Percentiles rank a stretch among this genome's conserved stretches.
Conservation (phyloP, 2,797 vertebrate species). For the Peromyscus aztecus region DNA sequence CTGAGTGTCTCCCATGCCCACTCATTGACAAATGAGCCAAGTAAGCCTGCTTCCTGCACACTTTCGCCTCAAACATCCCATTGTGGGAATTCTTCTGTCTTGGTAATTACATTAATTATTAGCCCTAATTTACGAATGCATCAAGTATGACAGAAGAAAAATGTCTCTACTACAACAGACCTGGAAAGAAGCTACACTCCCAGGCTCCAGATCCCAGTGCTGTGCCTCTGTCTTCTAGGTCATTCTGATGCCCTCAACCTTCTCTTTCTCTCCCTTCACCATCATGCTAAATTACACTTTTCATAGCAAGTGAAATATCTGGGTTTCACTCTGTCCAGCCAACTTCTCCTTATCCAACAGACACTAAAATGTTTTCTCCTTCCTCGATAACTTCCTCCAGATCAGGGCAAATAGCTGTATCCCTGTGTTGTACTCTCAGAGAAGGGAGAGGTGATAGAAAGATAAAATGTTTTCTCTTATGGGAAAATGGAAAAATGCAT, state of each 20-base stretch:
- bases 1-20: constrained; percentile 49
- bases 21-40: constrained; percentile 32
- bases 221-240: not conserved
- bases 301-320: constrained; percentile 8
- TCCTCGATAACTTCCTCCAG: not conserved
- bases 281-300: constrained; percentile 41
- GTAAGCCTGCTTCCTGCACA: not conserved
- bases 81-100: constrained; percentile 40
- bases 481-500: not conserved
- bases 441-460: not conserved
- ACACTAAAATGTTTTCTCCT: not conserved
- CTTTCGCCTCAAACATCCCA: constrained; percentile 38
- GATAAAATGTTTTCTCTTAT: constrained; percentile 42
- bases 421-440: not conserved
- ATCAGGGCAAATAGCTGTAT: not conserved
- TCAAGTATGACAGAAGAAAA: constrained; percentile 56
- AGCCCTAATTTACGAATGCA: constrained; percentile 38
- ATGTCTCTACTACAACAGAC: not conserved
- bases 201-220: not conserved
- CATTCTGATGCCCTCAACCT: constrained; percentile 7
- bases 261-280: constrained; percentile 19
- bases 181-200: not conserved
- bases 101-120: constrained; percentile 70
- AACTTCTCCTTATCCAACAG: constrained; percentile 3
- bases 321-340: not conserved